Percentiles rank a stretch among this genome's conserved stretches.
Evolutionary conservation across 2,113 vertebrate species (phyloP).

Genomic region (Bombycilla garrulus): DNA sequence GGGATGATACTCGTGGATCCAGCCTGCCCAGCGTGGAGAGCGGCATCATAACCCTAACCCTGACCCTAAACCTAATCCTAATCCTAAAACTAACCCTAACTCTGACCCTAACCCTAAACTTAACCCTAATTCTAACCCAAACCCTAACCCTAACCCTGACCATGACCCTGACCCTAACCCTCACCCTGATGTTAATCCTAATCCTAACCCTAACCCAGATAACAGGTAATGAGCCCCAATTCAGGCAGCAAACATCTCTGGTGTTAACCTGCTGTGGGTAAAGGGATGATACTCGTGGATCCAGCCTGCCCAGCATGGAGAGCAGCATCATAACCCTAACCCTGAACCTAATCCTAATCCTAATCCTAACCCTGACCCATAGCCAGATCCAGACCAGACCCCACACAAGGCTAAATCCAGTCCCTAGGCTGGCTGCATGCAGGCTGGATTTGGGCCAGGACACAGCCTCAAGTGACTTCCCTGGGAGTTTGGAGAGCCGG

Average conservation of each 20-base stretch:
- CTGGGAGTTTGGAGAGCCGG: background rate
- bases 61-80: too few species aligned
- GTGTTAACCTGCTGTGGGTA: rapidly evolving
- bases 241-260: background rate
- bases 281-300: background rate
- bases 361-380: too few species aligned
- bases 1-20: background rate
- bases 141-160: too few species aligned
- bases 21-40: background rate
- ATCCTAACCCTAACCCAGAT: too few species aligned
- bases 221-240: too few species aligned
- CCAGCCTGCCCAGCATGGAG: background rate
- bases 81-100: too few species aligned
- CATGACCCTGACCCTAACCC: too few species aligned
- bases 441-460: background rate
- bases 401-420: rapidly evolving
- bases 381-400: background rate
- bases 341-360: too few species aligned
- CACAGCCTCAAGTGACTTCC: background rate
- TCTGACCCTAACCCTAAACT: too few species aligned
- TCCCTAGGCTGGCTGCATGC: background rate
- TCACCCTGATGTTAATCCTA: too few species aligned
- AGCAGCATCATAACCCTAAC: background rate
- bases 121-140: too few species aligned
- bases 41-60: background rate